These are phyloP conservation scores for Artibeus jamaicensis DNA, from an alignment of 2,797 vertebrate genomes.

Conservation along the genomic window DNA sequence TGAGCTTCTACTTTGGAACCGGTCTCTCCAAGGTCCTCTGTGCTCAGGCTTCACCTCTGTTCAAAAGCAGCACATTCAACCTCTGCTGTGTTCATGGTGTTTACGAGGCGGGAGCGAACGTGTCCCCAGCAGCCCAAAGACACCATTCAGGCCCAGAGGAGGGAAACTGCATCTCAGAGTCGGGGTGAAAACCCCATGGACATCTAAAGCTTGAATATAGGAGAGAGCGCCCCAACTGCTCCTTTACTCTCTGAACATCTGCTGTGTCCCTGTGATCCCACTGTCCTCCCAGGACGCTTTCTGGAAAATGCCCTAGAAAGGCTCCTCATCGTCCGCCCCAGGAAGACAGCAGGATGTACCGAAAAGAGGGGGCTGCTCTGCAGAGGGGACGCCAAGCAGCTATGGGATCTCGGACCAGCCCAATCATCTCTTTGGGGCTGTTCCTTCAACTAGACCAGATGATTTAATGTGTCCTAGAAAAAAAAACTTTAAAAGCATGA, in stretches of 20 bases:
- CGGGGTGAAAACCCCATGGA: not conserved
- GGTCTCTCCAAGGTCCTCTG: constrained; percentile 43
- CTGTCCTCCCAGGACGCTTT: not conserved
- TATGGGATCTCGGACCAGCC: not conserved
- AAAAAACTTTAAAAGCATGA: not conserved
- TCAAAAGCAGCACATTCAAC: not conserved
- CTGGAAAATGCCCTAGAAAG: not conserved
- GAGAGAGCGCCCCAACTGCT: not conserved
- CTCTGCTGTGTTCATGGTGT: not conserved
- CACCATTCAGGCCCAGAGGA: not conserved
- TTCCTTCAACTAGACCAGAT: not conserved
- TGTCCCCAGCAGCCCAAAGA: not conserved
- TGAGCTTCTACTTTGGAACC: constrained; percentile 47
- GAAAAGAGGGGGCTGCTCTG: not conserved
- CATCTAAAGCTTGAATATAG: not conserved
- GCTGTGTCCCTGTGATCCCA: not conserved
- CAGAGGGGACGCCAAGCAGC: not conserved
- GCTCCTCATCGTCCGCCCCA: not conserved
- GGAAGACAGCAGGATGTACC: not conserved
- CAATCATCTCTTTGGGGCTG: not conserved
- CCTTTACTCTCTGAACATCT: not conserved
- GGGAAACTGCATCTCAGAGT: not conserved
- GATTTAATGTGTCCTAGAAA: not conserved
- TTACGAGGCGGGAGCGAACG: not conserved
- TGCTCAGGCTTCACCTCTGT: not conserved